phyloP scores from a whole-genome alignment of 1,140 invertebrate species.

The Scaptomyza montana region DNA sequence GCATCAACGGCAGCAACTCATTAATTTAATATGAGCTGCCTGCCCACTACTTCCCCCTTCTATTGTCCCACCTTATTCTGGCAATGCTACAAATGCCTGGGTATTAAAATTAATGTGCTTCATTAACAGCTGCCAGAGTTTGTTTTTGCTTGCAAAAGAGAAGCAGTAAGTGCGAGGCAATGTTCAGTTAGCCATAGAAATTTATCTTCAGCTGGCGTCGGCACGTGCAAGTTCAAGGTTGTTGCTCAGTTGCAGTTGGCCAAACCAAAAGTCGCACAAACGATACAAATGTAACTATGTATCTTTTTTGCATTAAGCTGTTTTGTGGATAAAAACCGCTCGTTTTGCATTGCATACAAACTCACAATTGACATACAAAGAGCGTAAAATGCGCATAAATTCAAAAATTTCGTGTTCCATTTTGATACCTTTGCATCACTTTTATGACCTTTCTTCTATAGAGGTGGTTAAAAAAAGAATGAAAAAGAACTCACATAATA shows the following conservation, averaged over 20 bases:
- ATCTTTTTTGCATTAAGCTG: constrained; percentile 7
- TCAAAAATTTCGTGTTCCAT: constrained; percentile 37
- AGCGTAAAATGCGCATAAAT: constrained; percentile 53
- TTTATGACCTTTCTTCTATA: neutral
- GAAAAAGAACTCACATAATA: too few species aligned
- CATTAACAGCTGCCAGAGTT: constrained; percentile 48
- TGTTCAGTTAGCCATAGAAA: constrained; percentile 7
- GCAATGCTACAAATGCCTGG: constrained; percentile 34
- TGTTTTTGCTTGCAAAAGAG: neutral
- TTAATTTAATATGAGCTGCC: constrained; percentile 59
- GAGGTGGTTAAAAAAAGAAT: neutral
- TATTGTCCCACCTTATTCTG: neutral
- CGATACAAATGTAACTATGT: constrained; percentile 18
- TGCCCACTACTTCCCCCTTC: neutral
- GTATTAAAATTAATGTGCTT: constrained; percentile 68
- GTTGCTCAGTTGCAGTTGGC: neutral
- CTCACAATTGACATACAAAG: constrained; percentile 58
- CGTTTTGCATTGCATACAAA: constrained; percentile 34
- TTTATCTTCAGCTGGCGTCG: constrained; percentile 5
- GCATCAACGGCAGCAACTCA: constrained; percentile 53
- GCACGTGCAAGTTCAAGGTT: constrained; percentile 54
- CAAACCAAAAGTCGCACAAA: neutral
- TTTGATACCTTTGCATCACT: constrained; percentile 24
- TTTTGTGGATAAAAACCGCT: neutral
- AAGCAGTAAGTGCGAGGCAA: neutral